Base-by-base conservation (phyloP, 2,888 invertebrate species). In the Temnothorax ravouxi region DNA sequence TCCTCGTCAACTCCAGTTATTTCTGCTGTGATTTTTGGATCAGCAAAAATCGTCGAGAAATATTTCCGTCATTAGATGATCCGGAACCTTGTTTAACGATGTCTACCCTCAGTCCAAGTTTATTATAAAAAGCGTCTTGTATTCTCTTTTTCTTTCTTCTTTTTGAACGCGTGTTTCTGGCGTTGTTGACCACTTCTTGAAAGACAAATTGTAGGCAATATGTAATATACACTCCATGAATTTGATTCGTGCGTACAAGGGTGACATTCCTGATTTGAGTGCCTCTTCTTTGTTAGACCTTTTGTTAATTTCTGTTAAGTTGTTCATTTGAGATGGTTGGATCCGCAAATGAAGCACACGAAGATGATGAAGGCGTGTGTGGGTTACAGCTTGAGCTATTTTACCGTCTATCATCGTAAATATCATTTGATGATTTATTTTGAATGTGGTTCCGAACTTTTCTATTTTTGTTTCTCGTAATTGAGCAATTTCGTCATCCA, bases 151-250 rank as follows among this genome's bases (percentile, higher is more conserved):
- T 25, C 0, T 25, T 25, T 25, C 25, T 25, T 25, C 25, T 25
- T 25, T 25, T 25, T 25, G 0, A 25, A 25, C 25, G 25, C 25
- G 25, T 25, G 25, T 25, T 25, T 25, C 1, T 25, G 25, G 25
- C 25, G 25, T 25, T 25, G 25, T 25, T 25, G 25, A 25, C 25
- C 1, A 25, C 13, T 66, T 66, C 21, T 44, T 66, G 6, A 66
- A 66, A 4, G 44, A 25, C 0, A 66, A 1, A 66, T 66, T 66
- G 13, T 66, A 21, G 21, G 44, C 62, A 21, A 44, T 6, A 25
- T 66, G 25, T 21, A 66, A 13, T 21, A 66, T 66, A 13, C 64
- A 44, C 6, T 66, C 44, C 64, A 66, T 44, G 6, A 66, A 66
- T 15, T 66, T 66, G 13, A 66, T 66, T 21, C 44, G 11, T n/a